Conservation (phyloP, 2,113 vertebrate species). For the Lamprotornis superbus region DNA sequence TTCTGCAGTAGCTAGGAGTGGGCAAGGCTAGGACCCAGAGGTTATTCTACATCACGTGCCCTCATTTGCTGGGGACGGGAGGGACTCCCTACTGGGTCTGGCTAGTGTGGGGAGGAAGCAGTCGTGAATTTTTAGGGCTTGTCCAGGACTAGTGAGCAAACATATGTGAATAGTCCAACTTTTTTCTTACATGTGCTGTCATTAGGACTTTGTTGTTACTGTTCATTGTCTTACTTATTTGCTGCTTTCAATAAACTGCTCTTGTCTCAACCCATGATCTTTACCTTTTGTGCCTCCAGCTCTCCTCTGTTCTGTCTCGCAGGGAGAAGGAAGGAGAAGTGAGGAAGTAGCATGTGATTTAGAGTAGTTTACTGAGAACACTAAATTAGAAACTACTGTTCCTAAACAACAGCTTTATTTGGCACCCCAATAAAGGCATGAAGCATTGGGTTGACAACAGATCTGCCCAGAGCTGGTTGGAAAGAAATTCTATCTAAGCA, state of each 20-base stretch:
- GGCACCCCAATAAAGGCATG: neutral
- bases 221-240: fast-evolving
- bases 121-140: neutral
- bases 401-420: neutral
- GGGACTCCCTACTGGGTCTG: neutral
- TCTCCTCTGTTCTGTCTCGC: neutral
- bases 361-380: neutral
- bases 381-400: neutral
- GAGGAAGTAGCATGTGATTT: neutral
- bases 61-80: neutral
- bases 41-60: neutral
- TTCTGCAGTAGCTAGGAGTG: neutral
- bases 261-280: neutral
- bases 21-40: neutral
- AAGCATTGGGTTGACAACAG: neutral
- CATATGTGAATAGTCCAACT: neutral
- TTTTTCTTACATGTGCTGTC: neutral
- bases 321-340: neutral
- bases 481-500: neutral
- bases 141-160: neutral
- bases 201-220: neutral
- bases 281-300: neutral
- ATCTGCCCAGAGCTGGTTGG: neutral
- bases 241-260: neutral
- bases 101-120: neutral